A percentile compares a stretch with the other conserved stretches of the same genome.
phyloP scores from a whole-genome alignment of 1,140 invertebrate genomes.

The Akabosia matsudoensis region DNA sequence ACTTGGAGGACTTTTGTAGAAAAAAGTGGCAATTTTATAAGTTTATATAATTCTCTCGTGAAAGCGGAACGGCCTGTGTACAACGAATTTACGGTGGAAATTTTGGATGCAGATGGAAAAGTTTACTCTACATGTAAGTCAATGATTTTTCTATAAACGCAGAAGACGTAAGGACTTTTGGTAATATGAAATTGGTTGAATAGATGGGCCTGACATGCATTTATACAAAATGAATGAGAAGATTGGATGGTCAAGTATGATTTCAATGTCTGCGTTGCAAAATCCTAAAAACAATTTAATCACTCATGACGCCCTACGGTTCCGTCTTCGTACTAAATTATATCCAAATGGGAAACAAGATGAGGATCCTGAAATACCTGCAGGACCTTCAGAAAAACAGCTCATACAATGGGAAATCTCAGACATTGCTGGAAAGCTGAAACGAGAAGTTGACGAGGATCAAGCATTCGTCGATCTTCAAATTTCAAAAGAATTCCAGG shows the following conservation, averaged over 20 bases:
- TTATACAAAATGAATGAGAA: conserved; percentile 29
- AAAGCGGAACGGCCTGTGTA: conserved; percentile 19
- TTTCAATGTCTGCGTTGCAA: conserved; percentile 22
- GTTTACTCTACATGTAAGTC: conserved; percentile 31
- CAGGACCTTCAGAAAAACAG: conserved; percentile 32
- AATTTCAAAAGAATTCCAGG: conserved; percentile 31
- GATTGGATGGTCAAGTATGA: conserved; percentile 31
- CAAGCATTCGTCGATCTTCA: conserved; percentile 30
- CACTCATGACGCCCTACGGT: conserved; percentile 4
- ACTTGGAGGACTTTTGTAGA: conserved; percentile 33
- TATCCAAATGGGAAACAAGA: conserved; percentile 25
- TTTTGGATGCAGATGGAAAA: conserved; percentile 30
- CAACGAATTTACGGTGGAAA: conserved; percentile 30
- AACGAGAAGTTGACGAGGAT: neutral
- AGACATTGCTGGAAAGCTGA: conserved; percentile 20
- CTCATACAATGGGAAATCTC: conserved; percentile 31
- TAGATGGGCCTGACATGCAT: conserved; percentile 36
- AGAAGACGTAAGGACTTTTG: neutral
- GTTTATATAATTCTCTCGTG: conserved; percentile 26
- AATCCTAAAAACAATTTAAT: conserved; percentile 20
- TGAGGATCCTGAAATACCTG: neutral
- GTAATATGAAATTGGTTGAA: neutral
- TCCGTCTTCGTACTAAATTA: conserved; percentile 28
- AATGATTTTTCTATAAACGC: neutral
- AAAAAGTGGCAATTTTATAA: conserved; percentile 26